Conservation (phyloP, 1,140 invertebrate species). For the Wasmannia auropunctata region DNA sequence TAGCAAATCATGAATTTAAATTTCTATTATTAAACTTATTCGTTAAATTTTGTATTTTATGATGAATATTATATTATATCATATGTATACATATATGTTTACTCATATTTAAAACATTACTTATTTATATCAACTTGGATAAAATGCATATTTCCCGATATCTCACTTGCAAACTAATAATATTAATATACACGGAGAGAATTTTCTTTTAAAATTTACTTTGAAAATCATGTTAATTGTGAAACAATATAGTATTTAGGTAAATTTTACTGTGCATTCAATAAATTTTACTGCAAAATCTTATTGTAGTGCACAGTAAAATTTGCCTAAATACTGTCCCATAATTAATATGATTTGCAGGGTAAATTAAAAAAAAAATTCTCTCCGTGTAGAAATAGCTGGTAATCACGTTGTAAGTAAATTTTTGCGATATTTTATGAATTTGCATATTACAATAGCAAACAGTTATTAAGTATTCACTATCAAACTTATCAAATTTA, state of each 20-base stretch:
- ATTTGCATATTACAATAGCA: not conserved
- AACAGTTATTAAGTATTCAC: not conserved
- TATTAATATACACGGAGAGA: no score
- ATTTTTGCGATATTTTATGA: conserved; percentile 39
- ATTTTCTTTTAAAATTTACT: no score
- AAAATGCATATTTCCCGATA: not conserved
- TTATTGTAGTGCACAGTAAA: no score
- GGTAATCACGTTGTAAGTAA: not conserved
- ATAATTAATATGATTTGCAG: no score
- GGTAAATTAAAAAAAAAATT: no score
- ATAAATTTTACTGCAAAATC: no score
- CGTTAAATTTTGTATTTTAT: not conserved
- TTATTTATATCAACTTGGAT: conserved; percentile 13
- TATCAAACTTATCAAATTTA: conserved; percentile 49
- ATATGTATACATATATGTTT: not conserved
- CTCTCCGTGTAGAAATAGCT: not conserved
- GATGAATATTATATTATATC: not conserved
- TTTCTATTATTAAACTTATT: not conserved
- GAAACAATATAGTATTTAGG: no score
- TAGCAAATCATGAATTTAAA: not conserved
- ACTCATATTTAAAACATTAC: not conserved
- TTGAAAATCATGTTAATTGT: no score
- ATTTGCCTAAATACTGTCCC: no score
- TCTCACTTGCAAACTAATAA: not conserved
- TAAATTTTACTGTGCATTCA: no score